phyloP scores from a whole-genome alignment of 2,888 invertebrate genomes.

The Standfussiana lucernea region DNA sequence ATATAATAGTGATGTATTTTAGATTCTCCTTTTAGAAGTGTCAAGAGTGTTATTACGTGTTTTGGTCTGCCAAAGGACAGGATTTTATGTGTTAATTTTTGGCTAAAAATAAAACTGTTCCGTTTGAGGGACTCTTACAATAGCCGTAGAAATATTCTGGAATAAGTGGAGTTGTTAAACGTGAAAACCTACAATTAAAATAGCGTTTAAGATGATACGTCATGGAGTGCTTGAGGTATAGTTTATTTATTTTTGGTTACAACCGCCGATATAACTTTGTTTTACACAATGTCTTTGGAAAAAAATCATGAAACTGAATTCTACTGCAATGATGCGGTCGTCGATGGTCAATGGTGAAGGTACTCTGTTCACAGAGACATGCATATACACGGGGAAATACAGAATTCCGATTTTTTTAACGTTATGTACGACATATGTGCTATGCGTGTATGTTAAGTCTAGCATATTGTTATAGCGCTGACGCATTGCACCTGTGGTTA shows the following conservation, averaged over 20 bases:
- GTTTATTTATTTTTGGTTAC: too few relatives aligned
- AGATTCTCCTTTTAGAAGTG: slow-evolving; percentile 3
- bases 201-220: neutral
- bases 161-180: neutral
- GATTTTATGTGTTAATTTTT: neutral
- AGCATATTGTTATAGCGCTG: neutral
- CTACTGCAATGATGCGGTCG: neutral
- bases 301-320: neutral
- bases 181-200: neutral
- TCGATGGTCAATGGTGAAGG: neutral
- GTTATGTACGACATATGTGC: too few relatives aligned
- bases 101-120: neutral
- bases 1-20: too few relatives aligned
- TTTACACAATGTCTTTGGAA: neutral
- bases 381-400: too few relatives aligned
- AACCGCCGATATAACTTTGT: neutral
- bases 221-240: neutral
- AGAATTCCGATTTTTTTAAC: neutral
- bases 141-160: neutral
- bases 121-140: neutral
- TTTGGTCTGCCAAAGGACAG: neutral
- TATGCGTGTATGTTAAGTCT: neutral
- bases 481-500: slow-evolving; percentile 14
- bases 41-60: neutral
- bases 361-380: neutral